phyloP scores from a whole-genome alignment of 1,140 invertebrate genomes.

The Drosophila punjabiensis region DNA sequence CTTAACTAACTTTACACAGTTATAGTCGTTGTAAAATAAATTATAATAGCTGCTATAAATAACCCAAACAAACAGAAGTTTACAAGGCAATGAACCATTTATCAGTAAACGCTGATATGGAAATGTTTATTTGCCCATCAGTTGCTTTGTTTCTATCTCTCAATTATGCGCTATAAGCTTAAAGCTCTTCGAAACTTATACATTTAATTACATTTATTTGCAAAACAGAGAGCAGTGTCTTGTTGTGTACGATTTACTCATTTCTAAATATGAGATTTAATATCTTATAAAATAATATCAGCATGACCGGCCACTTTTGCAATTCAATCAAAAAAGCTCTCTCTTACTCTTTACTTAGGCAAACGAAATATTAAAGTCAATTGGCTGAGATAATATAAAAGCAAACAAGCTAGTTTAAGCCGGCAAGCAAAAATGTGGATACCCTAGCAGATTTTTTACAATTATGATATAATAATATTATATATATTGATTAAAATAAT shows the following conservation, averaged over 20 bases:
- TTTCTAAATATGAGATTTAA: background rate
- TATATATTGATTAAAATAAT: background rate
- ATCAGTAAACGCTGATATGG: background rate
- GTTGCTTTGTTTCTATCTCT: background rate
- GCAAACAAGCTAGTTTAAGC: background rate
- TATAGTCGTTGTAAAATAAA: background rate
- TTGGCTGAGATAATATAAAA: background rate
- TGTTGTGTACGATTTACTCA: background rate
- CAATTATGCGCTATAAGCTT: background rate
- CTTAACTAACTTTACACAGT: slow-evolving; percentile 3
- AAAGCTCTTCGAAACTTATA: background rate
- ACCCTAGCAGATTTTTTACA: background rate
- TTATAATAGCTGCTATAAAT: background rate
- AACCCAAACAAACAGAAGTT: background rate
- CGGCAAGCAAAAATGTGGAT: background rate
- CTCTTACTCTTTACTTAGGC: background rate
- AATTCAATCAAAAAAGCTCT: background rate
- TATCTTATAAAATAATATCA: background rate
- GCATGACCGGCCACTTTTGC: background rate
- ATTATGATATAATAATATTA: too few species aligned
- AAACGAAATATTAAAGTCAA: background rate
- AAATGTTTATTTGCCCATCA: background rate
- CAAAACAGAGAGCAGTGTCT: background rate
- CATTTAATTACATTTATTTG: background rate
- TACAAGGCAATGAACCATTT: background rate